phyloP scores from a whole-genome alignment of 1,140 invertebrate genomes.

The Diabrotica virgifera region DNA sequence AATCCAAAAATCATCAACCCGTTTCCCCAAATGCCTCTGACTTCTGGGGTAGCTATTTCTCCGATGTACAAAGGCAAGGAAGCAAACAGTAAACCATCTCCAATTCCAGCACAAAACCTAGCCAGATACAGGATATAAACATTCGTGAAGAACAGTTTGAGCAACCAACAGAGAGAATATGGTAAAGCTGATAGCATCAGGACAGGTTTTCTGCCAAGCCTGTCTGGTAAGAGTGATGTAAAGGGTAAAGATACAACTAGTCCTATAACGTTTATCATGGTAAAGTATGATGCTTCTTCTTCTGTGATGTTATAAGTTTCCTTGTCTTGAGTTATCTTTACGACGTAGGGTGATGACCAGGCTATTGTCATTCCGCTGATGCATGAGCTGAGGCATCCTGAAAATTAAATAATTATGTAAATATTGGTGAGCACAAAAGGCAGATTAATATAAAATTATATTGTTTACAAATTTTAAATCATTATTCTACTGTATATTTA shows the following conservation, averaged over 20 bases:
- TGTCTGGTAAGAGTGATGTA: constrained; percentile 13
- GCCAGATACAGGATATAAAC: constrained; percentile 45
- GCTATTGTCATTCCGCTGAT: background rate
- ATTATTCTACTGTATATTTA: no score
- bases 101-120: constrained; percentile 33
- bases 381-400: no score
- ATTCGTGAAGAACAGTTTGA: constrained; percentile 18
- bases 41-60: constrained; percentile 36
- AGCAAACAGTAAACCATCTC: constrained; percentile 31
- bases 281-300: constrained; percentile 15
- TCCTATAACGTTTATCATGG: background rate
- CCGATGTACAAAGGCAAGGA: constrained; percentile 33
- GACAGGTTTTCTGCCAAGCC: constrained; percentile 33
- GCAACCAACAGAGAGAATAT: constrained; percentile 11
- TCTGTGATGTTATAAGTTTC: constrained; percentile 16
- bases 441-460: no score
- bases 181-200: constrained; percentile 21
- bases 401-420: no score
- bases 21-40: constrained; percentile 41
- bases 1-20: constrained; percentile 50
- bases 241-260: background rate
- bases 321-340: constrained; percentile 14
- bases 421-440: no score
- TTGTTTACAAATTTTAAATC: no score
- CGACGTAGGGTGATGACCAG: constrained; percentile 21